Base-by-base conservation (phyloP, 92 coral and sea anemone genomes). In the Epizoanthus scotinus region DNA sequence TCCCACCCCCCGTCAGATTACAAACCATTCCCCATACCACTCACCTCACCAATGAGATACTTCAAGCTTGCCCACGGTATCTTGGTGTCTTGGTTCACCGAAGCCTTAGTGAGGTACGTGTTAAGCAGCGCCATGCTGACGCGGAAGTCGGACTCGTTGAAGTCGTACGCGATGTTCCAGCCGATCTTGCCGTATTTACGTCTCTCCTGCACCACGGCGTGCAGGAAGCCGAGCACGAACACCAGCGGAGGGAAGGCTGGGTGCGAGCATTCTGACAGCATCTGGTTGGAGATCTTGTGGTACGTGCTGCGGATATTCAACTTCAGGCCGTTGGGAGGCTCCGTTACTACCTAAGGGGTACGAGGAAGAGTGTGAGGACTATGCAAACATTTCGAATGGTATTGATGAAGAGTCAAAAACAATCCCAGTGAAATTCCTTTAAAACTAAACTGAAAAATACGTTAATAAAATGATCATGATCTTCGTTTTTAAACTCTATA, bases 141-240 rank as follows among this genome's bases (percentile, higher is more conserved):
- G 31, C 99, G 89, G 91, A 96, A 96, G 70, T 96, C 99, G 0
- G 98, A 93, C 86, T 96, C 99, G 82, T 93, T 96, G 77, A 96
- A 96, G 85, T 96, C 99, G 67, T 96, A 96, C 29, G 99, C 99
- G 89, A 96, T 96, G 86, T 96, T 96, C 99, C 99, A 96, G 54
- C 99, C 99, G 38, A 91, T 93, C 82, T 96, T 96, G 78, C 99
- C 98, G 71, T 96, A 96, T 79, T 96, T 96, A 20, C 99, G 88
- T 38, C 99, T 82, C 77, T 96, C 99, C 54, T 96, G 99, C 0
- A 96, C 99, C 28, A 96, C 99, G 13, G 99, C 99, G 78, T 96
- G 99, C 84, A 96, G 91, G 86, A 96, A 96, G 2, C 89, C 98
- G 59, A 96, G 85, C 26, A 93, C 98, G 52, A 77, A 96, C 88